These are phyloP conservation scores for Papilio helenus DNA, from an alignment of 1,140 invertebrate genomes.

Conservation along the genomic window DNA sequence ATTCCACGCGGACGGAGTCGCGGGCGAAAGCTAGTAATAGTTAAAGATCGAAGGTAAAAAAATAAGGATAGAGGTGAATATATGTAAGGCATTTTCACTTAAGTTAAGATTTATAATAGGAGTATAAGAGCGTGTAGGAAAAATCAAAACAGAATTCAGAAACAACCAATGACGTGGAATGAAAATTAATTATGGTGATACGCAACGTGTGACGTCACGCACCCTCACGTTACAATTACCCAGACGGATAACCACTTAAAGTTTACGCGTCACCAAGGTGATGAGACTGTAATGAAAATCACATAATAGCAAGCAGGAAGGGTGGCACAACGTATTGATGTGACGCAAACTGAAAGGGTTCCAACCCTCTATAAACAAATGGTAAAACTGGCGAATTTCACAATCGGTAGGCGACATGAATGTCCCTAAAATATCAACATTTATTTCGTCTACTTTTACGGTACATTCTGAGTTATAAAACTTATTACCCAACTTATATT, in stretches of 20 bases:
- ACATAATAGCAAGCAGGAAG: not conserved
- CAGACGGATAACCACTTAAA: slow-evolving; percentile 7
- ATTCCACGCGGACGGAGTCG: not conserved
- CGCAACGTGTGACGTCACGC: not conserved
- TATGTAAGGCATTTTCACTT: too few relatives aligned
- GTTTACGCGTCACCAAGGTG: slow-evolving; percentile 12
- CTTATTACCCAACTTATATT: slow-evolving; percentile 22
- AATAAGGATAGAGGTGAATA: too few relatives aligned
- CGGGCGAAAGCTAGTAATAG: too few relatives aligned
- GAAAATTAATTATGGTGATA: not conserved
- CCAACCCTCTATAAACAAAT: slow-evolving; percentile 6
- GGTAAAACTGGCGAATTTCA: not conserved
- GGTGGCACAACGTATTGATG: not conserved
- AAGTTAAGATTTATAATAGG: too few relatives aligned
- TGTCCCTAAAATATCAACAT: slow-evolving; percentile 7
- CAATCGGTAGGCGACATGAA: not conserved
- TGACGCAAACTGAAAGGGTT: slow-evolving; percentile 1
- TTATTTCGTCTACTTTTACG: slow-evolving; percentile 14
- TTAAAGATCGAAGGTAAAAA: too few relatives aligned
- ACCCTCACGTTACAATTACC: not conserved
- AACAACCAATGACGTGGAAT: not conserved
- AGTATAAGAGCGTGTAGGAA: too few relatives aligned
- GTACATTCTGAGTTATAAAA: slow-evolving; percentile 14
- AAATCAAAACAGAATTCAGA: not conserved
- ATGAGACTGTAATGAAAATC: slow-evolving; percentile 9